These are phyloP conservation scores for Orestias chungarensis DNA, from an alignment of 2,797 vertebrate species.

Conservation along the genomic window DNA sequence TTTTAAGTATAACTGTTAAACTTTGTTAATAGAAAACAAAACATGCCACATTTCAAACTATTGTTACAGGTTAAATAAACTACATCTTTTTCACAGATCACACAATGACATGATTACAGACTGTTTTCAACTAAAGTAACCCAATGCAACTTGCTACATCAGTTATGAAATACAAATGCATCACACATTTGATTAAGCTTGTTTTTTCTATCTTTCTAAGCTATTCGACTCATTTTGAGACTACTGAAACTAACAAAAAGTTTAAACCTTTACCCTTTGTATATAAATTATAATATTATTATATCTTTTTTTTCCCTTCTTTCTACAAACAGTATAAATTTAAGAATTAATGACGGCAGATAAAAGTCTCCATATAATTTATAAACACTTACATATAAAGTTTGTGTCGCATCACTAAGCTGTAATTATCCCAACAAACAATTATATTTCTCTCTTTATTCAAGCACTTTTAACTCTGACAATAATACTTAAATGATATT, in stretches of 20 bases:
- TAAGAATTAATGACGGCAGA: background rate
- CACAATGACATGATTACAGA: background rate
- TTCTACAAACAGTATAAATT: background rate
- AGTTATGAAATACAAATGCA: background rate
- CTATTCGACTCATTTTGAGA: background rate
- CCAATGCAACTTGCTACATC: background rate
- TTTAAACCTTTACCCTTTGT: background rate
- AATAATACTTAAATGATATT: background rate
- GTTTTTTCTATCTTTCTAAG: background rate
- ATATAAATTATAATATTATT: background rate
- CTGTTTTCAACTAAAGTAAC: background rate
- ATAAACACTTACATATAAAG: background rate
- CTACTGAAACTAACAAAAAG: background rate
- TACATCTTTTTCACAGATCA: background rate
- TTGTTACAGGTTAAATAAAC: background rate
- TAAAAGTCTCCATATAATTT: background rate
- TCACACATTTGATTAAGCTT: background rate
- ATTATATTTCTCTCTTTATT: background rate
- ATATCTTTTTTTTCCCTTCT: background rate
- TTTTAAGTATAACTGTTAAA: background rate
- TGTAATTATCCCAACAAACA: background rate
- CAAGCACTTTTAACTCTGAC: background rate
- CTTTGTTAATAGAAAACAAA: background rate
- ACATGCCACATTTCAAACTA: background rate
- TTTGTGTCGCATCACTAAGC: background rate